Conservation (phyloP, 2,888 invertebrate species). For the Caenorhabditis panamensis region DNA sequence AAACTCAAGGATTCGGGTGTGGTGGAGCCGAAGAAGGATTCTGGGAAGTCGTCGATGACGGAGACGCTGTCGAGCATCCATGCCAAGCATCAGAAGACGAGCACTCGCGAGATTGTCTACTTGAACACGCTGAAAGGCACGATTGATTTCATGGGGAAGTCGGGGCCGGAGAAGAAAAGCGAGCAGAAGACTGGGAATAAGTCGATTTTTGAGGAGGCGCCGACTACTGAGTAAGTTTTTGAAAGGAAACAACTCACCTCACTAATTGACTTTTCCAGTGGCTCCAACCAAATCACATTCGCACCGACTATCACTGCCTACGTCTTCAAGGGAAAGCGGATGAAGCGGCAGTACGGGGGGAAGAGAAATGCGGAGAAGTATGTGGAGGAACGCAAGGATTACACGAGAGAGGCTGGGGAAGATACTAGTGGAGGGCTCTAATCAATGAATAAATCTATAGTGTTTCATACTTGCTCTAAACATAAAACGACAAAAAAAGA, state of each 20-base stretch:
- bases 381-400: conserved; percentile 39
- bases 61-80: background rate
- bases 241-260: too few species aligned
- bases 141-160: conserved; percentile 30
- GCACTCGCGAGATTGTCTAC: conserved; percentile 8
- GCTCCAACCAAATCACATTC: conserved; percentile 9
- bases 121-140: conserved; percentile 42
- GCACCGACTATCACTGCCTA: conserved; percentile 16
- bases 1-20: conserved; percentile 27
- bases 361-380: conserved; percentile 16
- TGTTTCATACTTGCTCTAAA: conserved; percentile 13
- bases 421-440: conserved; percentile 16
- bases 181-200: background rate
- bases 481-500: background rate
- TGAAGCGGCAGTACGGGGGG: conserved; percentile 10
- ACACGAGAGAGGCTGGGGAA: conserved; percentile 40
- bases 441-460: background rate
- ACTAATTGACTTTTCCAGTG: too few species aligned
- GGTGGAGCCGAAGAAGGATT: conserved; percentile 16
- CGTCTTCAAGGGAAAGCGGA: conserved; percentile 30
- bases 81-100: conserved; percentile 23
- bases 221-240: conserved; percentile 15
- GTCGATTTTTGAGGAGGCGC: conserved; percentile 19
- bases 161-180: too few species aligned
- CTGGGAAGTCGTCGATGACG: background rate